phyloP scores from a whole-genome alignment of 1,140 invertebrate species.

The Drosophila insularis region DNA sequence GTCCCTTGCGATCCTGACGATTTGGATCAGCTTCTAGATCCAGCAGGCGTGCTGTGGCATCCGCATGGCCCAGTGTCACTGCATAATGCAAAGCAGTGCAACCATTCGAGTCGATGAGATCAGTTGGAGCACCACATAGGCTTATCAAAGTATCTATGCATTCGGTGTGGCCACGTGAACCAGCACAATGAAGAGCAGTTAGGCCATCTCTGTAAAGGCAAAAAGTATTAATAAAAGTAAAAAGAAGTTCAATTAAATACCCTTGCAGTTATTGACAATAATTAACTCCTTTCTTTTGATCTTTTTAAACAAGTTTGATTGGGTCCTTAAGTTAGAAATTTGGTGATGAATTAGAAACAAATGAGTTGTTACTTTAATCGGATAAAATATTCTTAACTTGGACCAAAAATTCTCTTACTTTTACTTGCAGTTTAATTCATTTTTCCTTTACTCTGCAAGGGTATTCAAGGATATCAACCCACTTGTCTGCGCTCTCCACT shows the following conservation, averaged over 20 bases:
- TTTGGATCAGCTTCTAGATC: conserved; percentile 95
- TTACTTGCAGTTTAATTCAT: no score
- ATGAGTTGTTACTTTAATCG: no score
- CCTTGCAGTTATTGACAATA: no score
- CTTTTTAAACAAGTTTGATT: no score
- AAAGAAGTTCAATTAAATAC: no score
- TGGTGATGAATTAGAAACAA: no score
- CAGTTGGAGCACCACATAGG: conserved; percentile 93
- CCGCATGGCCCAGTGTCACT: conserved; percentile 96
- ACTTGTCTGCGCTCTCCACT: conserved; percentile 90
- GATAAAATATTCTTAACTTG: no score
- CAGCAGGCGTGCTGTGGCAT: conserved; percentile 94
- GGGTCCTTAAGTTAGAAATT: no score
- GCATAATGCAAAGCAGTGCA: conserved; percentile 98
- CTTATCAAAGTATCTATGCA: conserved; percentile 95
- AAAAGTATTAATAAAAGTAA: neutral
- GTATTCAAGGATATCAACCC: conserved; percentile 15
- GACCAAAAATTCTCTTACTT: no score
- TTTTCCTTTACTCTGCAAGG: no score
- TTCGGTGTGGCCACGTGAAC: conserved; percentile 95
- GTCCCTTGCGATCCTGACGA: conserved; percentile 94
- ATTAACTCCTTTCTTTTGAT: no score
- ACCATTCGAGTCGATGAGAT: conserved; percentile 93
- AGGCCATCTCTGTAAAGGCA: conserved; percentile 87
- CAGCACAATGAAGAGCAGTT: conserved; percentile 97